Base-by-base conservation (phyloP, 2,888 invertebrate genomes). In the Gandaritis pyraliata region DNA sequence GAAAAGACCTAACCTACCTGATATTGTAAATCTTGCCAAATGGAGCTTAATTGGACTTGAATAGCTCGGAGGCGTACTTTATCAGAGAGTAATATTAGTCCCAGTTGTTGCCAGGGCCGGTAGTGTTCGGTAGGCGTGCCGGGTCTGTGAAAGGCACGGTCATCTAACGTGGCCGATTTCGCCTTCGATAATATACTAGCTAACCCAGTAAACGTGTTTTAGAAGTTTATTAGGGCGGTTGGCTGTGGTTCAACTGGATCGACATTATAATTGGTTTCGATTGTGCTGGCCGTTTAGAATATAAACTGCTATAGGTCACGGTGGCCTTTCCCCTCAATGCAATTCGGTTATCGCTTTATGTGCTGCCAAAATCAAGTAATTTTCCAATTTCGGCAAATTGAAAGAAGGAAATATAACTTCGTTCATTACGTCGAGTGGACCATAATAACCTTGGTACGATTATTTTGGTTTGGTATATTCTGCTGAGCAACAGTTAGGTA, bases 91-190 rank as follows among this genome's bases (percentile, higher is more conserved):
- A 77, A 77, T 72, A 65, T 68, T 56, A 63, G 72, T 73, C 70
- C 66, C 71, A 75, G 74, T 75, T 73, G 72, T 74, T 72, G 73
- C 58, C 54, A 45, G 61, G 59, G 54, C 59, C 48, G 52, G 46
- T 41, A 15, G 79, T 76, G 82, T 80, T 77, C 76, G 77, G 76
- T 78, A 76, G 85, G 84, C 78, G 82, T 79, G 82, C 71, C 71
- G 80, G 77, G 78, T 71, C 80, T 74, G 89, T 84, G 87, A 88
- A 89, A 88, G 88, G 88, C 81, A 78, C 78, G 82, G 83, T 83
- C 83, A 78, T 78, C 80, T 71, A 78, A 82, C 79, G 73, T 60
- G 76, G 69, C 79, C 77, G 83, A 86, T 85, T 80, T 83, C 76
- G 83, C 82, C 82, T 82, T 84, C 81, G 84, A 87, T 87, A 88